Evolutionary conservation across 2,797 vertebrate species (phyloP).

Genomic region (Tolypeutes matacus): DNA sequence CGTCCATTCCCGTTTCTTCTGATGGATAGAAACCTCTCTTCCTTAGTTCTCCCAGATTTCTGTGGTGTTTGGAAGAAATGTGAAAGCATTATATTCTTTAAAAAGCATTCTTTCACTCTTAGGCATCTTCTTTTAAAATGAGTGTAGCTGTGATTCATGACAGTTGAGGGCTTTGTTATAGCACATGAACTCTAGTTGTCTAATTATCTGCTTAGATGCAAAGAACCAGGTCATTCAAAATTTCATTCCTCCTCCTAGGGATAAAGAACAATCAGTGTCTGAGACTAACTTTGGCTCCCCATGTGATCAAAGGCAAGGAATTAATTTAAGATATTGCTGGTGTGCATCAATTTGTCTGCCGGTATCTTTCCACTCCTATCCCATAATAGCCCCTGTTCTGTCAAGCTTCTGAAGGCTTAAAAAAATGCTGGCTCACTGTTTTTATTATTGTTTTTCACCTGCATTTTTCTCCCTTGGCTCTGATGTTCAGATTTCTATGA

Average conservation of each 20-base stretch:
- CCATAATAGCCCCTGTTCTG: not conserved
- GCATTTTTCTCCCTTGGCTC: not conserved
- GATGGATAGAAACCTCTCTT: not conserved
- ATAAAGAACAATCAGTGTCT: not conserved
- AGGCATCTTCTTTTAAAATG: not conserved
- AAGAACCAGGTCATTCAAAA: not conserved
- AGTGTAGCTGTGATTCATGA: not conserved
- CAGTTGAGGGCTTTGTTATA: not conserved
- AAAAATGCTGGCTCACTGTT: conserved; percentile 36
- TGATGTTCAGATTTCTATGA: not conserved
- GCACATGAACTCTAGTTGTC: not conserved
- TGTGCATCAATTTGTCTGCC: not conserved
- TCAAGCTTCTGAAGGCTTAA: conserved; percentile 20
- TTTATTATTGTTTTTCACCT: not conserved
- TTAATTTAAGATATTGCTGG: conserved; percentile 7
- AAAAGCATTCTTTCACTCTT: not conserved
- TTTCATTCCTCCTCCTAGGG: not conserved
- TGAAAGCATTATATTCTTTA: conserved; percentile 24
- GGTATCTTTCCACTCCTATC: not conserved
- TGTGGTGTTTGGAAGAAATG: not conserved
- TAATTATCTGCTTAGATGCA: not conserved
- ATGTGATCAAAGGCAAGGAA: conserved; percentile 8
- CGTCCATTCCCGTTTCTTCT: conserved; percentile 1
- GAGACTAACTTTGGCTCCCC: not conserved
- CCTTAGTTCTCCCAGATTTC: not conserved